These are phyloP conservation scores for Esox masquinongy DNA, from an alignment of 2,797 vertebrate species.

Conservation along the genomic window DNA sequence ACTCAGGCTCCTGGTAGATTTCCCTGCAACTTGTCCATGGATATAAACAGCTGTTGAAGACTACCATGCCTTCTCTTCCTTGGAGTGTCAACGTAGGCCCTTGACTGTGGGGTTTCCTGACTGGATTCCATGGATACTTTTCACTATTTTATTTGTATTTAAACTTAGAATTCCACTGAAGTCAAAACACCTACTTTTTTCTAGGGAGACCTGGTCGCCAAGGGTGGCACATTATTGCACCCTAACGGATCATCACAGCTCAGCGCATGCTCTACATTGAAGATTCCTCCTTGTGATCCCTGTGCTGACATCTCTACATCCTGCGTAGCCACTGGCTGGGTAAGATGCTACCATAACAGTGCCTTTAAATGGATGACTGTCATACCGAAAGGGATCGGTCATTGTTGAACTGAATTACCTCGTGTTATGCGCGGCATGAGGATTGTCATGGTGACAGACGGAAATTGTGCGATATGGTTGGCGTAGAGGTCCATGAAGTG, in stretches of 20 bases:
- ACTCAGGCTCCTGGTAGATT: constrained; percentile 37
- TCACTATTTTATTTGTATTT: background rate
- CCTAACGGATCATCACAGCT: constrained; percentile 54
- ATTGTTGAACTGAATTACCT: background rate
- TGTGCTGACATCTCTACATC: constrained; percentile 51
- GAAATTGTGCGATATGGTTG: background rate
- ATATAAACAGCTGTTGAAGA: constrained; percentile 38
- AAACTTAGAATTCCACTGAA: background rate
- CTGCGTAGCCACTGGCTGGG: constrained; percentile 39
- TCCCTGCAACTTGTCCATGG: constrained; percentile 29
- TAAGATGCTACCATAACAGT: constrained; percentile 42
- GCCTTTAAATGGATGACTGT: constrained; percentile 22
- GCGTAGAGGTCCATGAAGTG: background rate
- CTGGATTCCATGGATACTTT: constrained; percentile 13
- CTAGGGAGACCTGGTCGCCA: background rate
- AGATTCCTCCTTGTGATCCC: constrained; percentile 22
- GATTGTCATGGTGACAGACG: background rate
- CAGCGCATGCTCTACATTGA: constrained; percentile 25
- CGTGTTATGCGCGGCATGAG: background rate
- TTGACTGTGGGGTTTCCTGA: constrained; percentile 27
- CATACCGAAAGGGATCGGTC: constrained; percentile 17
- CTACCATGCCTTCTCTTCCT: constrained; percentile 28
- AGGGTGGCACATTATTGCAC: constrained; percentile 39
- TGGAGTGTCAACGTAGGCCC: constrained; percentile 48
- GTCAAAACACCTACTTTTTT: background rate